A percentile compares a stretch with the other conserved stretches of the same genome.
Conservation (phyloP, 2,113 vertebrate genomes). For the Malurus elegans region DNA sequence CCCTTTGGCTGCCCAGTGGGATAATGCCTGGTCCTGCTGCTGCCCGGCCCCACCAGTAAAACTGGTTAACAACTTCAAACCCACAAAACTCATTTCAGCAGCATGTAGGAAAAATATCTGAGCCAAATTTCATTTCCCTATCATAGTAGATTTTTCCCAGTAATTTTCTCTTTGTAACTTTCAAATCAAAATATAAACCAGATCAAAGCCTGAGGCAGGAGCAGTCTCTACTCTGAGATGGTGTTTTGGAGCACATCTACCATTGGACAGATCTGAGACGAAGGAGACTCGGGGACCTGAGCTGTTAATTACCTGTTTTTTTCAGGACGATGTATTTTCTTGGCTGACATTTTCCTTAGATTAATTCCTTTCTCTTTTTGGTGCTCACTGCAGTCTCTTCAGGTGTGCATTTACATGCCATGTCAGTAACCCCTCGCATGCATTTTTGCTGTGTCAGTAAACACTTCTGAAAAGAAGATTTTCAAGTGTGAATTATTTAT, state of each 20-base stretch:
- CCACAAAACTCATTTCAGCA: background rate
- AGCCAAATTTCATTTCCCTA: background rate
- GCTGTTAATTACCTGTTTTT: background rate
- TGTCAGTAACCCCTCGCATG: conserved; percentile 71
- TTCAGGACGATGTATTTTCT: background rate
- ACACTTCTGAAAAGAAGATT: conserved; percentile 83
- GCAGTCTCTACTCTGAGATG: background rate
- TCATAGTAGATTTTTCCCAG: background rate
- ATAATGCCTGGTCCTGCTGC: background rate
- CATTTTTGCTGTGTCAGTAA: conserved; percentile 81
- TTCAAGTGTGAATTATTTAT: conserved; percentile 85
- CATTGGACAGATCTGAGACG: background rate
- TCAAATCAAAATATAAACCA: conserved; percentile 16
- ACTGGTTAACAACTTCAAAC: background rate
- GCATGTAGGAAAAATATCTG: background rate
- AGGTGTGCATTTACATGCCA: background rate
- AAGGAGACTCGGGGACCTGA: background rate
- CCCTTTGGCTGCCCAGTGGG: background rate
- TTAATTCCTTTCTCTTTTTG: background rate
- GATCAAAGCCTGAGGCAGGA: background rate
- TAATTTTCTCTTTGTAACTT: background rate
- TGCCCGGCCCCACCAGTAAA: background rate
- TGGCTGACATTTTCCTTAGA: background rate
- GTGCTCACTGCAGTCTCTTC: background rate
- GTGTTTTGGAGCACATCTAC: background rate